Base-by-base conservation (phyloP, 2,888 invertebrate genomes). In the Perithous albicinctus region DNA sequence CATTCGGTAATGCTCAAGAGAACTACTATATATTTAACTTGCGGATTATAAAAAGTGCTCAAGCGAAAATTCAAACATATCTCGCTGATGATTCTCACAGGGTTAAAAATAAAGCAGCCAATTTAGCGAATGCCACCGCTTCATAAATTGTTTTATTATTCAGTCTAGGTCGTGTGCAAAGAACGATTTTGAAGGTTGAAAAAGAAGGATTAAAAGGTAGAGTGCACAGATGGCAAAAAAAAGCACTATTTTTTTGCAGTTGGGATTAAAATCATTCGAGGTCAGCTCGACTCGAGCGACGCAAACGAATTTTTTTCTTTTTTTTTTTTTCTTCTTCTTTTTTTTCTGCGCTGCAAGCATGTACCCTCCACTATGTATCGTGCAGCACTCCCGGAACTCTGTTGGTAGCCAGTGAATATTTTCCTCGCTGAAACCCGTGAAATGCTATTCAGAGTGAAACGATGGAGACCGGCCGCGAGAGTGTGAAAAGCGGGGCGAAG, bases 381-480 rank as follows among this genome's bases (percentile, higher is more conserved):
- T 12, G 18, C 23, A 7, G 8, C 23, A 23, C 48, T 48, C 20
- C 20, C 46, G n/a, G 18, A 46, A 10, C 4, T 29, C 32, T 32
- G 20, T 32, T 29, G 29, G 32, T 48, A 35, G 48, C 38, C 8
- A 32, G 61, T 63, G 61, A 41, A 48, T 48, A 48, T 23, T 63
- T 73, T 73, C 35, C 73, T 32, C 35, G 20, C 10, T 26, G 46
- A 56, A 59, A 46, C 43, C 23, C 43, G 46, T 20, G 20, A 26
- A 63, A 32, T n/a, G 35, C 48, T 32, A 48, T 63, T 73, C 63
- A 12, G 6, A 18, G 59, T n/a, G 43, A 72, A 59, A 59, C 29
- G 8, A 7, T 23, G 69, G 35, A 15, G 41, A 10, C 5, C 26
- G 46, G n/a, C n/a, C 4, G 38, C 66, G 23, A 23, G 35, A n/a